A percentile compares a stretch with the other conserved stretches of the same genome.
Evolutionary conservation across 2,888 invertebrate genomes (phyloP).

Genomic region (Graphium colonna): DNA sequence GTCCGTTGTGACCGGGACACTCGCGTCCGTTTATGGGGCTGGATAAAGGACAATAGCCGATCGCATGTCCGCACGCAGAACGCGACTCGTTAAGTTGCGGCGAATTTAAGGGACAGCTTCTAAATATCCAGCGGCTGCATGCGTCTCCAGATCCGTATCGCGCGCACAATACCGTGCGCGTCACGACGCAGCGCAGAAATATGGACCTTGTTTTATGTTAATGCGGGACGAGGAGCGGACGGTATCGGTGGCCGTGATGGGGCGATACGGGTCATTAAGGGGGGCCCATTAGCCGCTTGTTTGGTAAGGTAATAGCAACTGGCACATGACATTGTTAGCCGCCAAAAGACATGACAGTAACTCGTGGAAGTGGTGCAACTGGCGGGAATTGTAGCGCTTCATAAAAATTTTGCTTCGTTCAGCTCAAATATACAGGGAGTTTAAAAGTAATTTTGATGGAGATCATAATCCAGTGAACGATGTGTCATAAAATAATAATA

Average conservation of each 20-base stretch:
- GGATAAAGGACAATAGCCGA: slow-evolving; percentile 60
- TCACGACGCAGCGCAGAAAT: slow-evolving; percentile 76
- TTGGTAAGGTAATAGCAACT: background rate
- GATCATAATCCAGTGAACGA: too few relatives aligned
- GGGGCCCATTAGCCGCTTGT: slow-evolving; percentile 6
- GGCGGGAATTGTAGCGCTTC: too few relatives aligned
- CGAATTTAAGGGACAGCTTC: slow-evolving; percentile 75
- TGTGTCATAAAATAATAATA: too few relatives aligned
- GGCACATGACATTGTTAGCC: background rate
- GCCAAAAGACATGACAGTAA: too few relatives aligned
- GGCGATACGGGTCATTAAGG: slow-evolving; percentile 49
- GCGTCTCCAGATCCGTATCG: slow-evolving; percentile 75
- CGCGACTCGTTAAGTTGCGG: slow-evolving; percentile 70
- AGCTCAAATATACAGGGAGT: too few relatives aligned
- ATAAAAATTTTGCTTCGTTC: too few relatives aligned
- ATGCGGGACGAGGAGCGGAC: slow-evolving; percentile 66
- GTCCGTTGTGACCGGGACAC: slow-evolving; percentile 18
- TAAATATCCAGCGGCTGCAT: slow-evolving; percentile 72
- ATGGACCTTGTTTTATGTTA: slow-evolving; percentile 79
- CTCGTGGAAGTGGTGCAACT: too few relatives aligned
- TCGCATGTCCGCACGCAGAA: slow-evolving; percentile 68
- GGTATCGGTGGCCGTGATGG: slow-evolving; percentile 63
- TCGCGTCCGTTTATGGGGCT: slow-evolving; percentile 40
- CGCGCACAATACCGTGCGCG: slow-evolving; percentile 73
- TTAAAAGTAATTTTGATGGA: too few relatives aligned